Evolutionary conservation across 2,888 invertebrate genomes (phyloP).

Genomic region (Platynereis dumerilii): DNA sequence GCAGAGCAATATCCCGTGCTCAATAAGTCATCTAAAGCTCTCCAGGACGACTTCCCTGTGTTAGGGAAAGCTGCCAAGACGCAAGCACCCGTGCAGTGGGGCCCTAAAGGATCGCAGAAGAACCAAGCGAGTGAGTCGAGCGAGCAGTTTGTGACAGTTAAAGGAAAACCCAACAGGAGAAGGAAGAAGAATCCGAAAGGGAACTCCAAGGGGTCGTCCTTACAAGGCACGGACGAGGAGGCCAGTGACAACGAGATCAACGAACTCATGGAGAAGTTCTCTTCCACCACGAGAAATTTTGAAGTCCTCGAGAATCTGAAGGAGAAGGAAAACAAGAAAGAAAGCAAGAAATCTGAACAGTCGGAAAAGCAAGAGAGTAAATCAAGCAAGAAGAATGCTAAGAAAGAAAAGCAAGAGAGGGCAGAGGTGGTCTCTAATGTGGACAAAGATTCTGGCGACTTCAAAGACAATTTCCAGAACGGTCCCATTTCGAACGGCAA

Average conservation of each 20-base stretch:
- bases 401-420: neutral
- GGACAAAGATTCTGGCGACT: neutral
- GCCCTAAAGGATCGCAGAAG: neutral
- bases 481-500: too few species aligned
- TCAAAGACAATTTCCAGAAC: too few species aligned
- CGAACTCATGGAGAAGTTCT: conserved; percentile 6
- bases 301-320: conserved; percentile 10
- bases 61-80: too few species aligned
- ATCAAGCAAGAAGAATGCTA: neutral
- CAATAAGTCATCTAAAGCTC: too few species aligned
- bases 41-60: too few species aligned
- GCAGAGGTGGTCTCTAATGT: neutral
- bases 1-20: too few species aligned
- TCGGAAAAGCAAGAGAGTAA: neutral
- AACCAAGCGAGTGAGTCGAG: neutral
- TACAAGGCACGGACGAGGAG: too few species aligned
- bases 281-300: neutral
- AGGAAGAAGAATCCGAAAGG: neutral
- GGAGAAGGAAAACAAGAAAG: conserved; percentile 21
- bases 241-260: neutral
- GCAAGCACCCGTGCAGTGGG: neutral
- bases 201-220: too few species aligned
- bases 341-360: neutral
- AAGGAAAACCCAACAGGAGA: neutral
- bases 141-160: conserved; percentile 4